phyloP scores from a whole-genome alignment of 2,113 vertebrate species.

The Lepus timidus region DNA sequence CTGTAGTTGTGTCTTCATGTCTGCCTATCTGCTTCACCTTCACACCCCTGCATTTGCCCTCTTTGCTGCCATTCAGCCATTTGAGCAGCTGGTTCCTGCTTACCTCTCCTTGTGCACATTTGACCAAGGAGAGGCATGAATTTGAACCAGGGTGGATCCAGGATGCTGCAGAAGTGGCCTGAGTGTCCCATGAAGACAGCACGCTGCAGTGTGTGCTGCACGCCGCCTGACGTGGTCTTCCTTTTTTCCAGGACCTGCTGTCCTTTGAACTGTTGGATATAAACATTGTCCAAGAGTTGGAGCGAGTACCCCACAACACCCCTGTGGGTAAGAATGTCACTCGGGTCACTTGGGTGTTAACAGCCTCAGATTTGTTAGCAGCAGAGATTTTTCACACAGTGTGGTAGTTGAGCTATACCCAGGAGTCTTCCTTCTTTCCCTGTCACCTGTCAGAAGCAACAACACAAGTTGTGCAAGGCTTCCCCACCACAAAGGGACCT shows the following conservation, averaged over 20 bases:
- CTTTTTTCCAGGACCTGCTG: constrained; percentile 92
- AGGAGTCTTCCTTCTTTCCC: background rate
- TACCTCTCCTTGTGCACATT: background rate
- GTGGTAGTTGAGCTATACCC: background rate
- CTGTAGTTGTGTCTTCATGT: constrained; percentile 36
- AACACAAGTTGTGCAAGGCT: background rate
- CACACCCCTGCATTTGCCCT: background rate
- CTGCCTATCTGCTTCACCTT: background rate
- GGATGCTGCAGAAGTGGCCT: background rate
- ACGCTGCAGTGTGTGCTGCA: background rate
- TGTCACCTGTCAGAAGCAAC: background rate
- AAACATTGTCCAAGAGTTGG: constrained; percentile 97
- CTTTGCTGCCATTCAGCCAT: background rate
- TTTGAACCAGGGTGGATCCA: background rate
- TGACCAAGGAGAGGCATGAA: background rate
- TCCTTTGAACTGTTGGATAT: constrained; percentile 98
- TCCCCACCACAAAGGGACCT: background rate
- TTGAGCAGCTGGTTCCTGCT: background rate
- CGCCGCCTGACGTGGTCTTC: background rate
- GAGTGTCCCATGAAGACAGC: background rate
- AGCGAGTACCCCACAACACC: constrained; percentile 96
- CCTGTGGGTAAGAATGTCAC: constrained; percentile 92
- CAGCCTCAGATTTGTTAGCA: background rate
- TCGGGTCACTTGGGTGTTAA: background rate
- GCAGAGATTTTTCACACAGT: background rate